Percentiles rank a stretch among this genome's conserved stretches.
Conservation (phyloP, 2,888 invertebrate genomes). For the Ectobius pallidus region DNA sequence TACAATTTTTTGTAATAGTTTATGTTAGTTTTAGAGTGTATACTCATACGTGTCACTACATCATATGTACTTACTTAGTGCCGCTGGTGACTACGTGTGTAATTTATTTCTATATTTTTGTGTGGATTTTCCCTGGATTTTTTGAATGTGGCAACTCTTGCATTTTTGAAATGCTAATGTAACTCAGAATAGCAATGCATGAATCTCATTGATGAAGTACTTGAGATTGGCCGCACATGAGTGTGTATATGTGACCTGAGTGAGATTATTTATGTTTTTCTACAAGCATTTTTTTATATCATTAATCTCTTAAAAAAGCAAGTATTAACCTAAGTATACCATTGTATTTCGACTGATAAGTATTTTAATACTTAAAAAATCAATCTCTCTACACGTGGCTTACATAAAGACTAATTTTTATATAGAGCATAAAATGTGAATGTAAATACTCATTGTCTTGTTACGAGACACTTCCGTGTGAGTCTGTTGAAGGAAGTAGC, state of each 20-base stretch:
- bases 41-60: neutral
- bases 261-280: constrained; percentile 43
- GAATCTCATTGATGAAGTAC: neutral
- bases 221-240: neutral
- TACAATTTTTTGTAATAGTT: constrained; percentile 13
- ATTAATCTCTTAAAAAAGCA: constrained; percentile 2
- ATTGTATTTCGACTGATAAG: constrained; percentile 33
- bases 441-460: neutral
- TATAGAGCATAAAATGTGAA: neutral
- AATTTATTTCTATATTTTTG: constrained; percentile 5
- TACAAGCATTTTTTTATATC: constrained; percentile 30
- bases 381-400: constrained; percentile 14
- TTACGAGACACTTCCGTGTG: neutral
- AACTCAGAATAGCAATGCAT: neutral
- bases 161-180: neutral
- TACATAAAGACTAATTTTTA: constrained; percentile 1
- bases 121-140: neutral
- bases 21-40: constrained; percentile 11
- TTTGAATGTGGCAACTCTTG: neutral
- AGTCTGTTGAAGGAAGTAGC: neutral
- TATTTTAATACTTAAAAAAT: constrained; percentile 31
- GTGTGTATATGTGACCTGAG: constrained; percentile 37
- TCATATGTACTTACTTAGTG: neutral
- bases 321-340: constrained; percentile 37
- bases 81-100: neutral